These are phyloP conservation scores for Pipra filicauda DNA, from an alignment of 2,113 vertebrate species.

Conservation along the genomic window DNA sequence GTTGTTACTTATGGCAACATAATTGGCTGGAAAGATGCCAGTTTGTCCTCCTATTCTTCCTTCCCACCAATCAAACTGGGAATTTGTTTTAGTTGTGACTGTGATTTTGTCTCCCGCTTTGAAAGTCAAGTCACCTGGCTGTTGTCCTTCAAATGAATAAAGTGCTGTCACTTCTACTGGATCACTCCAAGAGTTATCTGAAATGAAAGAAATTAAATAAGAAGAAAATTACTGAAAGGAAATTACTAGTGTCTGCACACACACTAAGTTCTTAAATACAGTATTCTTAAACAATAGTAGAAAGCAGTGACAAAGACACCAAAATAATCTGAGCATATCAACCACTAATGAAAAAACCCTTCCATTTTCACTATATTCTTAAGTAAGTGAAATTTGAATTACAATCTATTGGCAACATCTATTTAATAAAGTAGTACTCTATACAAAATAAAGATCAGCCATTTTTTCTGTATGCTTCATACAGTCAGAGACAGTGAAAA, in stretches of 20 bases:
- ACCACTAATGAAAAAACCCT: neutral
- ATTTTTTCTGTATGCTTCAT: neutral
- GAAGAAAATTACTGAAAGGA: neutral
- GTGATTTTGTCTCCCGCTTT: constrained; percentile 86
- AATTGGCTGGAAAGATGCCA: constrained; percentile 98
- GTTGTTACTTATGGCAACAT: constrained; percentile 76
- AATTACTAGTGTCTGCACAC: neutral
- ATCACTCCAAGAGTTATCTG: constrained; percentile 46
- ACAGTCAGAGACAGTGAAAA: neutral
- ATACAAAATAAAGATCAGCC: neutral
- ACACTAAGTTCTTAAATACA: neutral
- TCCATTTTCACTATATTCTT: neutral
- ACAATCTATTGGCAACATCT: neutral
- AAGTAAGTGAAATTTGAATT: neutral
- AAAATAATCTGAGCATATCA: neutral
- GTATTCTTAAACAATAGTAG: neutral
- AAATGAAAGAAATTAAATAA: neutral
- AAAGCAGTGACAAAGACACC: neutral
- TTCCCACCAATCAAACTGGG: constrained; percentile 98
- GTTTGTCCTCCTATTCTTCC: constrained; percentile 79
- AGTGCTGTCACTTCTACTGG: constrained; percentile 79
- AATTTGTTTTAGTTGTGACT: constrained; percentile 85
- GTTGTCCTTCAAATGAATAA: constrained; percentile 85
- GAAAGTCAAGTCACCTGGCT: constrained; percentile 91
- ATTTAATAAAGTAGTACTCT: neutral